Conservation (phyloP, 2,888 invertebrate species). For the Pyrrhia umbra region DNA sequence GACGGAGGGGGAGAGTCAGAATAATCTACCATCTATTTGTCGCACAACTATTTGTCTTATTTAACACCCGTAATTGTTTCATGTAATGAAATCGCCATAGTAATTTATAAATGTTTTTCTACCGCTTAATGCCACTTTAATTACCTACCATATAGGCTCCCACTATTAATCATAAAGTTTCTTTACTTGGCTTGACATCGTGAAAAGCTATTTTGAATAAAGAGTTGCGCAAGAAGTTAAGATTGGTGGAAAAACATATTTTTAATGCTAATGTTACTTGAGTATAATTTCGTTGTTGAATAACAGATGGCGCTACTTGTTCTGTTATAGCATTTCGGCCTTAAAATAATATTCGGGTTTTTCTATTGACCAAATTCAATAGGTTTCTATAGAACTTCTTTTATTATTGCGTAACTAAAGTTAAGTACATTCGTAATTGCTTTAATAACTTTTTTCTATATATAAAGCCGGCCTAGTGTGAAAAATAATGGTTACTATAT, state of each 20-base stretch:
- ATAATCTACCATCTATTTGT: constrained; percentile 20
- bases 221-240: background rate
- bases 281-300: constrained; percentile 15
- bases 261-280: background rate
- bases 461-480: constrained; percentile 35
- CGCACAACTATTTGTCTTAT: constrained; percentile 3
- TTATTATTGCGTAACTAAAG: constrained; percentile 8
- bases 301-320: constrained; percentile 56
- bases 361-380: background rate
- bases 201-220: background rate
- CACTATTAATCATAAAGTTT: constrained; percentile 8
- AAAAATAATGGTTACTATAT: constrained; percentile 58
- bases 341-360: background rate
- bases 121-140: constrained; percentile 9
- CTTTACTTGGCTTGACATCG: constrained; percentile 2
- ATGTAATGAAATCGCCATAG: background rate
- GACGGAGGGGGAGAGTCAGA: background rate
- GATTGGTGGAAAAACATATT: background rate
- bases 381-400: constrained; percentile 9
- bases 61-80: constrained; percentile 22
- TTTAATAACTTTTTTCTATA: constrained; percentile 29
- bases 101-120: constrained; percentile 19
- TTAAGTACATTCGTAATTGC: constrained; percentile 3
- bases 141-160: background rate
- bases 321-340: background rate